Evolutionary conservation across 2,113 vertebrate species (phyloP), one percentile per base, ranked within the genome.

Genomic region (Junco hyemalis): DNA sequence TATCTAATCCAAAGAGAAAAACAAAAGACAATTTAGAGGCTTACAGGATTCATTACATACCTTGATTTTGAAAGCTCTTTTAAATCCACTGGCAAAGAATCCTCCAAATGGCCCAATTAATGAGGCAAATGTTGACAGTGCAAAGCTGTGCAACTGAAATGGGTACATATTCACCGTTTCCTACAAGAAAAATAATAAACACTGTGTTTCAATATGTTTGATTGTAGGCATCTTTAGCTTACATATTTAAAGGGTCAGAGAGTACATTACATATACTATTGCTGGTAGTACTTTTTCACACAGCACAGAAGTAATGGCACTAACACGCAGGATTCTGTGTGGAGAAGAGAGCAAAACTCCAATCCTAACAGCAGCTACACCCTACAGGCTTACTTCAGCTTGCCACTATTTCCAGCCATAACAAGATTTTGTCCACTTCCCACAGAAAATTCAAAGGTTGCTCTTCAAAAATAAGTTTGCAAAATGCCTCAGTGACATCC

Each of bases 61-160:
- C 98, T 99, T 99, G 88, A 99, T 99, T 98, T 99, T 99, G 94
- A 99, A 99, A 69, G 99, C 99, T 97, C 99, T 97, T 98, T 99
- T 99, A 97, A 99, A 99, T 83, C 99, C 99, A 71, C 99, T 99
- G 77, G 99, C 99, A 18, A 99, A 99, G 96, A 99, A 99, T n/a
- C 99, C 99, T 57, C 99, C 99, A 13, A 99, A 99, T 2, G 99
- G 99, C 7, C 99, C 99, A 68, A 99, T 99, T 93, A 99, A 97
- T 1, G 99, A 99, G 3, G 97, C 99, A 60, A 99, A 99, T 0
- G 98, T 98, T 17, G 99, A 99, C 66, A 99, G 97, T 44, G 99
- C 99, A 81, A 99, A 92, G 97, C 99, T 99, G 96, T 99, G 99
- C 97, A 99, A 98, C 97, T 99, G 98, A 96, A 99, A 99, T 18